Conservation (phyloP, 2,888 invertebrate genomes). For the Amphipoea lucens region DNA sequence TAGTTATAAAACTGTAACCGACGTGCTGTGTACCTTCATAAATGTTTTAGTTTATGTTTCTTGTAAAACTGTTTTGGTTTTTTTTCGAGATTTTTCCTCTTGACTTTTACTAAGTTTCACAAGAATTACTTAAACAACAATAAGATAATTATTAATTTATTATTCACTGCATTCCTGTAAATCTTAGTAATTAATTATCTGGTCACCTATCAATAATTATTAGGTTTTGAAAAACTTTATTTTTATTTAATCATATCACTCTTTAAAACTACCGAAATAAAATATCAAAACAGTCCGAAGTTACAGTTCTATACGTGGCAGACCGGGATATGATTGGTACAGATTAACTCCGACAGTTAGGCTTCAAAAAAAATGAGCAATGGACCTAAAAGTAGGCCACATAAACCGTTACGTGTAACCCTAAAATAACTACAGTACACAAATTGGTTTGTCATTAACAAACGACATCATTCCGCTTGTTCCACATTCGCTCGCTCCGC, state of each 20-base stretch:
- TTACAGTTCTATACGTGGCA: not conserved
- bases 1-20: slow-evolving; percentile 60
- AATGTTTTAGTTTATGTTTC: slow-evolving; percentile 53
- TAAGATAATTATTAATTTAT: not conserved
- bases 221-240: not conserved
- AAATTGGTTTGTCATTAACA: slow-evolving; percentile 65
- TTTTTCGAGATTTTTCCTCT: not conserved
- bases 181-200: not conserved
- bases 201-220: not conserved
- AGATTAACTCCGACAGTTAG: slow-evolving; percentile 10
- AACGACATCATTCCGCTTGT: slow-evolving; percentile 64
- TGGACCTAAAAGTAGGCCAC: slow-evolving; percentile 36
- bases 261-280: not conserved
- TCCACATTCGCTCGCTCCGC: slow-evolving; percentile 62
- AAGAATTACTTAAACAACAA: not conserved
- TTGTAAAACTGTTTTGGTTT: not conserved
- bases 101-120: not conserved
- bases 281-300: not conserved
- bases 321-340: not conserved
- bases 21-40: slow-evolving; percentile 34
- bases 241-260: not conserved
- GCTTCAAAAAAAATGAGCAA: slow-evolving; percentile 45
- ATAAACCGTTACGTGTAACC: slow-evolving; percentile 46
- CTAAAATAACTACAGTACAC: slow-evolving; percentile 52
- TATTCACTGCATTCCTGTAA: not conserved